Conservation (phyloP, 30 jellyfish, hydroid and myxozoan species). For the Aurelia sp. region DNA sequence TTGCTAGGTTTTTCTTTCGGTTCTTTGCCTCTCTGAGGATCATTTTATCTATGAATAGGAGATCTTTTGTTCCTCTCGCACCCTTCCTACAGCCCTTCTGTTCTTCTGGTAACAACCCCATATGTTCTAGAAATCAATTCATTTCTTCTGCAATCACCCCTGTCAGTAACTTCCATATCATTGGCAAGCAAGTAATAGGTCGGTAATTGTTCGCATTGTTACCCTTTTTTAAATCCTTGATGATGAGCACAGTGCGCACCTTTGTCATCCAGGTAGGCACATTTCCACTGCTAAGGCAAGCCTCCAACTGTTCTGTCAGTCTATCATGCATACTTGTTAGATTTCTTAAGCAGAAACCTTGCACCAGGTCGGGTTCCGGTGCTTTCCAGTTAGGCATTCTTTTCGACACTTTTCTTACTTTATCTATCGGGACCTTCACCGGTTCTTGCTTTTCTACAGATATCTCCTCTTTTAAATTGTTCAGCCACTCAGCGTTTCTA, state of each 20-base stretch:
- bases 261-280: no score
- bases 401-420: neutral
- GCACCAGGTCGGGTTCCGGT: no score
- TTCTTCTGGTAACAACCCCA: neutral
- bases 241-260: no score
- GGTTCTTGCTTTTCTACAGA: slow-evolving; percentile 12
- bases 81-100: neutral
- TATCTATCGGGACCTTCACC: slow-evolving; percentile 20
- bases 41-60: slow-evolving; percentile 12
- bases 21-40: slow-evolving; percentile 6
- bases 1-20: neutral
- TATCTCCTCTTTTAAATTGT: slow-evolving; percentile 27
- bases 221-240: neutral
- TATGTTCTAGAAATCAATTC: slow-evolving; percentile 20
- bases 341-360: neutral
- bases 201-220: no score
- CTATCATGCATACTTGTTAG: neutral
- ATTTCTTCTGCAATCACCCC: neutral
- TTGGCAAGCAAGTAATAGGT: no score
- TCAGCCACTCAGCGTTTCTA: slow-evolving; percentile 15
- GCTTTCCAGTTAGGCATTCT: neutral
- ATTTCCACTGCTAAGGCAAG: no score
- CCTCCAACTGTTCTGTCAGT: no score
- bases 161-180: no score
- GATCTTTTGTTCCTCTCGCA: slow-evolving; percentile 5